Conservation (phyloP, 2,113 vertebrate genomes). For the Hoplias malabaricus region DNA sequence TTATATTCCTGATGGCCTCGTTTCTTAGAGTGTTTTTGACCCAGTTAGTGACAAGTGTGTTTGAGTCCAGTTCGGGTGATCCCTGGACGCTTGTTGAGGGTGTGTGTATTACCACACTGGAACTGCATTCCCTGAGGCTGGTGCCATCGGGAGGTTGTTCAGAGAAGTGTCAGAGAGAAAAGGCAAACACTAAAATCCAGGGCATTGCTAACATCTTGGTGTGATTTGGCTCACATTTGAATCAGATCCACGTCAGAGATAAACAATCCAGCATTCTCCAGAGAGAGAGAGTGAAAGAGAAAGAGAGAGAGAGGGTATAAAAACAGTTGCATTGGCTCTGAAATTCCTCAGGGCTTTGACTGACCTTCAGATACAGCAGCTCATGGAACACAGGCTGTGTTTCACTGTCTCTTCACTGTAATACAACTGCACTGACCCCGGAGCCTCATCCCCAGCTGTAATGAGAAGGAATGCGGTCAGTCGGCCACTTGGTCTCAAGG, state of each 20-base stretch:
- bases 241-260: slow-evolving; percentile 22
- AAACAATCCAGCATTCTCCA: slow-evolving; percentile 13
- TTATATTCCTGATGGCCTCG: slow-evolving; percentile 22
- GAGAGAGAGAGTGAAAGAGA: slow-evolving; percentile 9
- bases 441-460: neutral
- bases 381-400: neutral
- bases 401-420: neutral
- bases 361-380: slow-evolving; percentile 29
- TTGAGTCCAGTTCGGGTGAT: slow-evolving; percentile 9
- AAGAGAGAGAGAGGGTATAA: slow-evolving; percentile 5
- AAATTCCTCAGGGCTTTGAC: neutral
- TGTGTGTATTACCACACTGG: slow-evolving; percentile 32
- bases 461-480: too few relatives aligned
- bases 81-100: slow-evolving; percentile 11
- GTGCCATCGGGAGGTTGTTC: neutral
- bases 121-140: slow-evolving; percentile 19
- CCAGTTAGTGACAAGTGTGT: slow-evolving; percentile 15
- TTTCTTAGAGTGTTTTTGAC: slow-evolving; percentile 14
- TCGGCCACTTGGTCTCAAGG: too few relatives aligned
- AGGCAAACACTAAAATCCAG: slow-evolving; percentile 26
- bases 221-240: slow-evolving; percentile 24
- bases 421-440: neutral
- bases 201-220: slow-evolving; percentile 16
- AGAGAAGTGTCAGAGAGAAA: slow-evolving; percentile 8
- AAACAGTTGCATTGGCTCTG: slow-evolving; percentile 17